Evolutionary conservation across 2,113 vertebrate genomes (phyloP).

Genomic region (Phocoena phocoena): DNA sequence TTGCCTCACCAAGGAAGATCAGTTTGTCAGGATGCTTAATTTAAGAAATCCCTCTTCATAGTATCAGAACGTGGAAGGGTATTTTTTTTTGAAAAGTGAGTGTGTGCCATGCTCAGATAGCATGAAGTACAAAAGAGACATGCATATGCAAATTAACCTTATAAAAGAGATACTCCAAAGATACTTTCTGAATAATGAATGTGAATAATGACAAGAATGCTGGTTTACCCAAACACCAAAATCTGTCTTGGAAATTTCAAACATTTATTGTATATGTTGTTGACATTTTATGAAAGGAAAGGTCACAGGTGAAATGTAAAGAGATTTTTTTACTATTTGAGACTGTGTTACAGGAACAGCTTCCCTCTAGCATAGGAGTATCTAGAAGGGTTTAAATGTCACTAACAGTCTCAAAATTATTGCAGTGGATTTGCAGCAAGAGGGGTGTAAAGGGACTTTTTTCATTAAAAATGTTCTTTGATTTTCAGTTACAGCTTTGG

Average conservation of each 20-base stretch:
- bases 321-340: slow-evolving; percentile 53
- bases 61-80: slow-evolving; percentile 10
- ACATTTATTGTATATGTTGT: slow-evolving; percentile 57
- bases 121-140: slow-evolving; percentile 52
- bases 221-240: slow-evolving; percentile 38
- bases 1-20: not conserved
- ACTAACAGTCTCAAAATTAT: slow-evolving; percentile 63
- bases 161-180: slow-evolving; percentile 15
- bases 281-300: slow-evolving; percentile 67
- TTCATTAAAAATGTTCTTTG: slow-evolving; percentile 76
- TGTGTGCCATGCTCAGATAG: slow-evolving; percentile 15
- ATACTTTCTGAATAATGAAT: slow-evolving; percentile 51
- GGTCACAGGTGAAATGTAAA: slow-evolving; percentile 70
- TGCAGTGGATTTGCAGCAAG: slow-evolving; percentile 47
- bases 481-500: slow-evolving; percentile 52
- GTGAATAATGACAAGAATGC: not conserved
- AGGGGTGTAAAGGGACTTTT: slow-evolving; percentile 44
- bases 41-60: slow-evolving; percentile 61
- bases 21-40: slow-evolving; percentile 33
- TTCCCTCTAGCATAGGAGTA: slow-evolving; percentile 27
- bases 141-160: slow-evolving; percentile 47
- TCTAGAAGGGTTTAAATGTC: slow-evolving; percentile 72
- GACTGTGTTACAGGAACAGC: slow-evolving; percentile 34
- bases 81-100: slow-evolving; percentile 26
- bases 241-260: slow-evolving; percentile 40